Evolutionary conservation across 2,113 vertebrate species (phyloP), one percentile per base, ranked within the genome.

Genomic region (Henicopernis longicauda): DNA sequence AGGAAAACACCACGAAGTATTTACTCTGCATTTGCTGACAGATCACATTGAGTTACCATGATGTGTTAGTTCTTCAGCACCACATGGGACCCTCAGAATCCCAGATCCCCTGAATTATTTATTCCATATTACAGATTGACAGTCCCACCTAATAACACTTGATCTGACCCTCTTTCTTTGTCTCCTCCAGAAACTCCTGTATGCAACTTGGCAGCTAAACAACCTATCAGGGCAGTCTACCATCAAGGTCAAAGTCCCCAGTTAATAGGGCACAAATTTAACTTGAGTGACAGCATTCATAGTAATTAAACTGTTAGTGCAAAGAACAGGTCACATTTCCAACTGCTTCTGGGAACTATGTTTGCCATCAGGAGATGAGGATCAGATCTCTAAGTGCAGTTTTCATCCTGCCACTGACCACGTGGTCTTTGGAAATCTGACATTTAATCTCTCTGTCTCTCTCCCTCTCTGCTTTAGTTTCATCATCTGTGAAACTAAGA

Each of bases 261-360:
- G 62, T 91, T 95, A 96, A 86, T 31, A 90, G 71, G 89, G 71
- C 84, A 87, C 82, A 58, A 95, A 86, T 82, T 22, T 42, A 93
- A 97, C 73, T 16, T 89, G 89, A 97, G 94, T 96, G 97, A 95
- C 94, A 96, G 73, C 93, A 93, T 96, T 96, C 93, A 88, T 20
- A 77, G 96, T 85, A 91, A 95, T 97, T 97, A 96, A 95, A 96
- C 58, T 91, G 87, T 93, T 95, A 91, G 84, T 47, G 94, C 78
- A 83, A 91, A 77, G 89, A 95, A 90, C 74, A 73, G 93, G 94
- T 96, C 92, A 81, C 93, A 91, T 95, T 96, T 97, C 94, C 91
- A 96, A 61, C 89, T 94, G 91, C 91, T 97, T 93, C 94, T 96
- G 96, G 91, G 93, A 96, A 91, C 55, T 84, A 23, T 84, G 84